Evolutionary conservation across 2,797 vertebrate species (phyloP).

Genomic region (Hephaestus fuliginosus): DNA sequence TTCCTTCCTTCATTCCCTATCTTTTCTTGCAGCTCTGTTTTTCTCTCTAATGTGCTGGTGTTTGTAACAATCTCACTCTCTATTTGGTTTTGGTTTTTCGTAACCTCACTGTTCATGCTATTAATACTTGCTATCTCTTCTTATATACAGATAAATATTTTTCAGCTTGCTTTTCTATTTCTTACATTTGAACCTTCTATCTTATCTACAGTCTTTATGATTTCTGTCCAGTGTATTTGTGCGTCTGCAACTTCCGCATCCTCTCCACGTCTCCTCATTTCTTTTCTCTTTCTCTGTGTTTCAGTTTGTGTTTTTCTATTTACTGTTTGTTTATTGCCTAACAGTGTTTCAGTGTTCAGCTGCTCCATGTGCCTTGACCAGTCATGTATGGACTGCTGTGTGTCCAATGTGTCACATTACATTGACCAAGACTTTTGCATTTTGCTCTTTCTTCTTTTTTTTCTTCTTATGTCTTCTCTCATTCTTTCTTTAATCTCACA

Average conservation of each 20-base stretch:
- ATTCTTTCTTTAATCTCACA: conserved; percentile 57
- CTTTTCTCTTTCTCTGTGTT: conserved; percentile 57
- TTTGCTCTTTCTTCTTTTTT: conserved; percentile 29
- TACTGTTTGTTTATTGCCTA: conserved; percentile 71
- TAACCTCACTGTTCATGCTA: conserved; percentile 85
- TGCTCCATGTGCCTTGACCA: conserved; percentile 81
- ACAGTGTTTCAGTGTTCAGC: conserved; percentile 75
- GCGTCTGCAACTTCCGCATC: conserved; percentile 67
- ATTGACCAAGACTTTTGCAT: conserved; percentile 60
- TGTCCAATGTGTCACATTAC: conserved; percentile 71
- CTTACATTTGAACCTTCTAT: conserved; percentile 70
- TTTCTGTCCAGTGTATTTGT: conserved; percentile 65
- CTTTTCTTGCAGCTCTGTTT: conserved; percentile 84
- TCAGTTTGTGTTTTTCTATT: conserved; percentile 48
- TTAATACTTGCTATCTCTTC: conserved; percentile 84
- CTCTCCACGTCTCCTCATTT: conserved; percentile 56
- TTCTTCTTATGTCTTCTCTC: conserved; percentile 57
- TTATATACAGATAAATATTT: conserved; percentile 78
- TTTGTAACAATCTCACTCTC: conserved; percentile 83
- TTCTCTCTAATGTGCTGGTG: conserved; percentile 83
- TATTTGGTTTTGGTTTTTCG: conserved; percentile 81
- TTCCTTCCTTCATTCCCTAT: conserved; percentile 80
- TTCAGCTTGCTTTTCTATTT: conserved; percentile 70
- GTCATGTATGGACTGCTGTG: conserved; percentile 79
- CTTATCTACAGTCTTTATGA: conserved; percentile 71